Evolutionary conservation across 2,113 vertebrate genomes (phyloP), one percentile per base, ranked within the genome.

Genomic region (Thryonomys swinderianus): DNA sequence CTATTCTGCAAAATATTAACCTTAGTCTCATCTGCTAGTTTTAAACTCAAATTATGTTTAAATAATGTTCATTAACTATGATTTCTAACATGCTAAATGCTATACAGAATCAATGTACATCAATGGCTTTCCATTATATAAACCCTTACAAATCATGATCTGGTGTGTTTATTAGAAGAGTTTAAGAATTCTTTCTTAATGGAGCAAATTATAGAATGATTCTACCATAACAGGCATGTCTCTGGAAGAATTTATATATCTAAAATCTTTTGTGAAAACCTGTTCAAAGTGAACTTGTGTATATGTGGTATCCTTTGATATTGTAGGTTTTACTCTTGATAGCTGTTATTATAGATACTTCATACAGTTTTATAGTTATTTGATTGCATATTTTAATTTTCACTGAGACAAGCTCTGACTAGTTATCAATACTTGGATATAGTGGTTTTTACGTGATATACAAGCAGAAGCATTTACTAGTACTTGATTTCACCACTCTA

Each of bases 351-450:
- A 18, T n/a, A 64, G 51, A 59, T 45, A 3, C 11, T 91, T 83
- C 62, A 64, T 74, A 90, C 85, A 78, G n/a, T 95, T 92, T 95
- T 61, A 21, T 88, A 71, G 51, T 94, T n/a, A 85, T 92, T 66
- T 55, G 78, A 78, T 90, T 66, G 4, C 61, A 88, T 69, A 51
- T 84, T 64, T 80, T 55, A 64, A 48, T 92, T 94, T 85, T 92
- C n/a, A 37, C 9, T 53, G 12, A 86, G 32, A 74, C 12, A 74
- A 84, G 18, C 79, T 71, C 78, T 66, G 34, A 67, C 1, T 86
- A 45, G 53, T 32, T 76, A 13, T 20, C 71, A 81, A 83, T 48
- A 62, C 7, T 21, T 61, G 4, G 5, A 67, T 67, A 78, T 66
- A 83, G 8, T 88, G 62, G n/a, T 95, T 79, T 91, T 55, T 88